Evolutionary conservation across 1,140 invertebrate species (phyloP), one percentile per base, ranked within the genome.

Genomic region (Lordiphosa collinella): DNA sequence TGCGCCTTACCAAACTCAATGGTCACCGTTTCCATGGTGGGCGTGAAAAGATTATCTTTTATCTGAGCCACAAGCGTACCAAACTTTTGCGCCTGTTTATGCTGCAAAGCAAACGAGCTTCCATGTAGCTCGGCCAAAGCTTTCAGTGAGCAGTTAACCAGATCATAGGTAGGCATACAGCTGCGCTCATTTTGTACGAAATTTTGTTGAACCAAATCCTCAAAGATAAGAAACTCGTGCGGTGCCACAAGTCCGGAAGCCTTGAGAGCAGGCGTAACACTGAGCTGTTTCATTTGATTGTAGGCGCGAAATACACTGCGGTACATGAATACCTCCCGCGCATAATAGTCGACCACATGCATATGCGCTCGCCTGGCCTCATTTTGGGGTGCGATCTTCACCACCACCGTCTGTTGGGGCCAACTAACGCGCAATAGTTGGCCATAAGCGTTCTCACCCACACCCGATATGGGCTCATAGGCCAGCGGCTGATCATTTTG

Each of bases 391-490:
- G 78, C 64, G 34, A 84, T 69, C 38, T 84, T 84, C 18, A 80
- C 43, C 38, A 84, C 60, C 13, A 67, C 35, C 1, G 9, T 5
- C 1, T 38, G 4, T 2, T 44, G 37, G n/a, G 41, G 67, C 60
- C 56, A 59, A 52, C 46, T 59, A 6, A 60, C 56, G 12, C 69
- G 64, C 5, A 80, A 35, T 32, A 84, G 64, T 36, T 72, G 63
- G 3, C 78, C 78, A 34, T 73, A 84, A 7, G 68, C 66, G 37
- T 84, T 84, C 51, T 84, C 78, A 41, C 78, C 78, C 9, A 65
- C 58, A 12, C 78, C 78, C 1, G 57, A 61, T 11, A 75, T 60
- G 0, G 75, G 55, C 40, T 66, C 52, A 12, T 46, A 8, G 10
- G 37, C 44, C 7, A 66, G 22, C 12, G 63, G 62, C 7, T 34